Conservation (phyloP, 2,797 vertebrate species). For the Anabas testudineus region DNA sequence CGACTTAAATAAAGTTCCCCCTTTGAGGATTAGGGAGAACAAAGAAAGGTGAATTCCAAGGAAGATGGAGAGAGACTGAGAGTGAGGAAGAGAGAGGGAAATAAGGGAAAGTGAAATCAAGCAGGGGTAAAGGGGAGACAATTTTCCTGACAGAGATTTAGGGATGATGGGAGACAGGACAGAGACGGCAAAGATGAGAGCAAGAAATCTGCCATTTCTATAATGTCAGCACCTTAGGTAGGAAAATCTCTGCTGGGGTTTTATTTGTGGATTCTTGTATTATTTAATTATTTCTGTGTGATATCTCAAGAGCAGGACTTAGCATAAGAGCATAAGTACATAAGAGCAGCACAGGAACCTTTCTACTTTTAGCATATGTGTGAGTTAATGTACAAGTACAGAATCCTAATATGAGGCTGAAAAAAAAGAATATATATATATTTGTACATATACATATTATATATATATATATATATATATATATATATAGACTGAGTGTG, state of each 20-base stretch:
- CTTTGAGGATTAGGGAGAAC: conserved; percentile 83
- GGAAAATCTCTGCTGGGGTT: conserved; percentile 51
- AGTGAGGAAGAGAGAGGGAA: conserved; percentile 18
- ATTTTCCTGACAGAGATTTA: conserved; percentile 48
- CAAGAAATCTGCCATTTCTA: conserved; percentile 34
- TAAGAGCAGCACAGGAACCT: conserved; percentile 50
- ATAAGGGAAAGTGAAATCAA: background rate
- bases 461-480: too few species aligned
- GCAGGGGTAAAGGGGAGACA: conserved; percentile 55
- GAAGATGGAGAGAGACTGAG: conserved; percentile 45
- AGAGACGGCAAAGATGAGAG: conserved; percentile 37
- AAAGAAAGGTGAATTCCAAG: conserved; percentile 84
- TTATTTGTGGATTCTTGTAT: conserved; percentile 52
- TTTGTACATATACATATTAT: too few species aligned
- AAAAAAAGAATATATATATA: background rate
- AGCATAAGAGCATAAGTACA: conserved; percentile 65
- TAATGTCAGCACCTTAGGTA: conserved; percentile 51
- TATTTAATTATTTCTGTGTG: conserved; percentile 60
- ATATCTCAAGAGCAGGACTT: conserved; percentile 67
- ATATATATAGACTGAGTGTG: background rate
- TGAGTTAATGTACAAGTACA: background rate
- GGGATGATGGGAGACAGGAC: conserved; percentile 34
- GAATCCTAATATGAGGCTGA: conserved; percentile 27
- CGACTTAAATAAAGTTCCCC: conserved; percentile 82
- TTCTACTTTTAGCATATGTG: conserved; percentile 15